phyloP scores from a whole-genome alignment of 2,888 invertebrate species.

The Drosophila nigricruria region DNA sequence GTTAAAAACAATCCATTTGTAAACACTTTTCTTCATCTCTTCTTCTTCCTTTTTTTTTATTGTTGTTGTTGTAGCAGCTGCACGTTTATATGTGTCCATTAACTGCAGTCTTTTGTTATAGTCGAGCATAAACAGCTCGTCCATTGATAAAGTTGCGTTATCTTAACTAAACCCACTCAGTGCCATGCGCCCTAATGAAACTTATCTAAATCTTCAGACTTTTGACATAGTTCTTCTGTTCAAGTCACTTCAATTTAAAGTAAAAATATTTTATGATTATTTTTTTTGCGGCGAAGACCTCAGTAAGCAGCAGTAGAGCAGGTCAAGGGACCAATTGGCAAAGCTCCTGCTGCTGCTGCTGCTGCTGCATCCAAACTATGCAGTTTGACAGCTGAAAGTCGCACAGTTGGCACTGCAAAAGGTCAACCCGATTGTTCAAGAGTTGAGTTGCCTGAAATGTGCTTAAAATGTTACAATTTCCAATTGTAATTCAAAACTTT shows the following conservation, averaged over 20 bases:
- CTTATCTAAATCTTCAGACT: constrained; percentile 49
- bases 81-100: background rate
- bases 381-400: constrained; percentile 26
- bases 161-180: constrained; percentile 37
- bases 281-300: background rate
- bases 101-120: constrained; percentile 2
- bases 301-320: constrained; percentile 7
- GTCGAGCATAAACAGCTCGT: constrained; percentile 4
- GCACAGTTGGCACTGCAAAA: constrained; percentile 46
- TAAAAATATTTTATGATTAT: constrained; percentile 13
- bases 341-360: constrained; percentile 3
- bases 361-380: constrained; percentile 11
- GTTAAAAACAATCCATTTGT: constrained; percentile 9
- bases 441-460: constrained; percentile 38
- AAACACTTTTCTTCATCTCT: constrained; percentile 23
- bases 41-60: background rate
- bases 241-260: constrained; percentile 4
- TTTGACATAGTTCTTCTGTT: background rate
- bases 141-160: constrained; percentile 40
- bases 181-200: constrained; percentile 41
- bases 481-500: constrained; percentile 52
- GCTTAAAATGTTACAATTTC: constrained; percentile 50
- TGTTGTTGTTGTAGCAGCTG: constrained; percentile 9
- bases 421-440: constrained; percentile 38
- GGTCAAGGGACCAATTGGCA: constrained; percentile 34